phyloP scores from a whole-genome alignment of 2,797 vertebrate species.

The Okamejei kenojei region DNA sequence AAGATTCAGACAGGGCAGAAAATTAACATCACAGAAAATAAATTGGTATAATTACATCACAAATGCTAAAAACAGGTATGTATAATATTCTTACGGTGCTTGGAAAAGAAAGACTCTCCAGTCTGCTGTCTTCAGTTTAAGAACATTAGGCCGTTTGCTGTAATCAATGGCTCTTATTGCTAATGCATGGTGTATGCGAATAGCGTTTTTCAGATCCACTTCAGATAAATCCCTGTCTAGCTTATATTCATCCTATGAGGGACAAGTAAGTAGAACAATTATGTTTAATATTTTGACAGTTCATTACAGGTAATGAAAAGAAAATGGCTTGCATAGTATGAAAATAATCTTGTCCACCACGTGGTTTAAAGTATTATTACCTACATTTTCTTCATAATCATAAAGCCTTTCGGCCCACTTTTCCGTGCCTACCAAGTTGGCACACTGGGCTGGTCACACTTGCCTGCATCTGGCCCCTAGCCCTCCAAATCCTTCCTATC shows the following conservation, averaged over 20 bases:
- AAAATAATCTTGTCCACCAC: not conserved
- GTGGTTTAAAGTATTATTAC: not conserved
- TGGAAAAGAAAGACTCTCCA: slow-evolving; percentile 96
- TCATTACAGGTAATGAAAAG: not conserved
- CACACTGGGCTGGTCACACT: no score
- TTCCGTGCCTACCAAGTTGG: no score
- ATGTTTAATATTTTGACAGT: not conserved
- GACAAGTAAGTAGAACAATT: not conserved
- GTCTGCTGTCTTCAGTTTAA: slow-evolving; percentile 93
- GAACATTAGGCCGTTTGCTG: slow-evolving; percentile 86
- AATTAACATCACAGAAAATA: not conserved
- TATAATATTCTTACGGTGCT: slow-evolving; percentile 70
- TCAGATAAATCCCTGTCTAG: slow-evolving; percentile 88
- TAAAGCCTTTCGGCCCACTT: no score
- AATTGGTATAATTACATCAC: not conserved
- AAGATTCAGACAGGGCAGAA: not conserved
- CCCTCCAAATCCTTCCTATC: no score
- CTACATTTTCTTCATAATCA: no score
- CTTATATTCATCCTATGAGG: slow-evolving; percentile 83
- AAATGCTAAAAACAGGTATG: slow-evolving; percentile 23
- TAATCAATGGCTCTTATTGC: slow-evolving; percentile 87
- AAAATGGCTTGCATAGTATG: not conserved
- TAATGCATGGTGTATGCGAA: slow-evolving; percentile 87
- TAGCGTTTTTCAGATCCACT: slow-evolving; percentile 88
- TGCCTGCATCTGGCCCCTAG: no score